Evolutionary conservation across 2,888 invertebrate genomes (phyloP).

Genomic region (Nasonovia ribisnigri): DNA sequence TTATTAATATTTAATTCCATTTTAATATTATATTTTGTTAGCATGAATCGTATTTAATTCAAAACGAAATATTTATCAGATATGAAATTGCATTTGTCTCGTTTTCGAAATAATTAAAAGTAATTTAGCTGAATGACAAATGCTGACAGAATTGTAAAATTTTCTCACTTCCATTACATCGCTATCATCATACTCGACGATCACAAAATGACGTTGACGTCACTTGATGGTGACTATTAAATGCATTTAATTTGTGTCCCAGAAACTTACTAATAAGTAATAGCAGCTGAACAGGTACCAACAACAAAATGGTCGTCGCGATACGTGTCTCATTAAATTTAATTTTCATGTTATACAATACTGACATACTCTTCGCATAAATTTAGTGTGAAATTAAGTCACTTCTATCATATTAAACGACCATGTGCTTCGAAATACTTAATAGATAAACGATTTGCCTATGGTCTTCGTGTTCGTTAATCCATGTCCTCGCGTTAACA

Average conservation of each 20-base stretch:
- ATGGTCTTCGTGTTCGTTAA: not conserved
- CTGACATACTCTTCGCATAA: not conserved
- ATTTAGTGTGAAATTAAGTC: not conserved
- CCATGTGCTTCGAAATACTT: not conserved
- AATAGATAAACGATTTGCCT: not conserved
- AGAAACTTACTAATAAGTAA: constrained; percentile 16
- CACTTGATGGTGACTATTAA: not conserved
- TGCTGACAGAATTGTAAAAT: not conserved
- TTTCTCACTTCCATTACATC: not conserved
- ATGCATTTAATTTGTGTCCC: not conserved
- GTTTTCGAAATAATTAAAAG: constrained; percentile 20
- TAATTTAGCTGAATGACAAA: constrained; percentile 21
- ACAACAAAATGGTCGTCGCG: not conserved
- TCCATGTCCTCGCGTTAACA: not conserved
- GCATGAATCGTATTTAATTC: not conserved
- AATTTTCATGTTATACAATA: not conserved
- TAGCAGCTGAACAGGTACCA: not conserved
- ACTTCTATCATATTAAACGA: not conserved
- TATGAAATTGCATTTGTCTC: not conserved
- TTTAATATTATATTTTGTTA: not conserved
- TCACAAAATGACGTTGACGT: not conserved
- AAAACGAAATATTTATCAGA: not conserved
- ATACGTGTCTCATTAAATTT: not conserved
- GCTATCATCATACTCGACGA: not conserved
- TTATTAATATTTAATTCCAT: not conserved